Evolutionary conservation across 2,888 invertebrate genomes (phyloP), one percentile per base, ranked within the genome.

Genomic region (Agrotis exclamationis): DNA sequence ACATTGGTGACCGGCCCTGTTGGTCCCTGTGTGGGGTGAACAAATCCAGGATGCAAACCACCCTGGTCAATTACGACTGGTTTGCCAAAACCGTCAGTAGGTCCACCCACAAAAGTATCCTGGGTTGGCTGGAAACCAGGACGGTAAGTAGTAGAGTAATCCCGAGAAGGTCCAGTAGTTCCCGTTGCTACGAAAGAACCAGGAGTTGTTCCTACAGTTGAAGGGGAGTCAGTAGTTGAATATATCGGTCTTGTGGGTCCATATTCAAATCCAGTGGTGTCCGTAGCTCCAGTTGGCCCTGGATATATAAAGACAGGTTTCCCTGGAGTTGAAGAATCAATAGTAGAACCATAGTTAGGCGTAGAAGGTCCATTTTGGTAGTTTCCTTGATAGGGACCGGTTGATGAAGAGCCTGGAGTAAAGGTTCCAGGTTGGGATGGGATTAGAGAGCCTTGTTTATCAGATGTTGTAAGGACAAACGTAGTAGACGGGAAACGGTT

Each of bases 71-170:
- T 45, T 20, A n/a, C 39, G 0, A 85, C 76, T 22, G 81, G 81
- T 65, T 74, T 79, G 33, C 77, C 86, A 44, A 74, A 80, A 22
- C 65, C 83, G 33, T 85, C 80, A 45, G 82, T 24, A 28, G 70
- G 50, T 20, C 60, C 62, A 18, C 65, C 66, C 0, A 64, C 54
- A 74, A 63, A 60, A 2, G 33, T 53, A 2, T 54, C 45, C 47
- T 63, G 53, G 0, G 47, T 66, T 11, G 70, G 51, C 20, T 70
- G 68, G 45, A 57, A 63, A 39, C 56, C 51, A 48, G 80, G 80
- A 45, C 58, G 51, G 18, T 76, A 71, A 11, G 70, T 80, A 0
- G 81, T 76, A 0, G 74, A 69, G 53, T 74, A 74, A 0, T 47
- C 57, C 44, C 67, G 67, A 2, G 50, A 18, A 9, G 53, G 54